Percentiles rank a stretch among this genome's conserved stretches.
phyloP scores from a whole-genome alignment of 2,888 invertebrate species.

The Dioctria rufipes region DNA sequence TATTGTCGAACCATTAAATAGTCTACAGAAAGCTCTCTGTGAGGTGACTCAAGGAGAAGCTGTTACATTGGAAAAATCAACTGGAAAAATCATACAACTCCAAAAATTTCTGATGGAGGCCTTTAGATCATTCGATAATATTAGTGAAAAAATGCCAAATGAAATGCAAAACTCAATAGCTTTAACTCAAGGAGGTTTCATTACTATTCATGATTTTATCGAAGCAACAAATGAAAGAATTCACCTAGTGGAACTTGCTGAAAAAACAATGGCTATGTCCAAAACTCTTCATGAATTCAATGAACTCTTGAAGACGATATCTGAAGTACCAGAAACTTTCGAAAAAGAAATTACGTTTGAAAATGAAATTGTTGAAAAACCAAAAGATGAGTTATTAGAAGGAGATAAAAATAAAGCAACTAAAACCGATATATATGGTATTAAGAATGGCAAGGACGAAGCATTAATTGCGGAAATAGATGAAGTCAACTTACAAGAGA shows the following conservation, averaged over 20 bases:
- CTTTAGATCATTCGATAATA: constrained; percentile 66
- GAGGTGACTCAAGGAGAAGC: not conserved
- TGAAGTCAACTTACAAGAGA: constrained; percentile 9
- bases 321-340: not conserved
- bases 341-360: not conserved
- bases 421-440: constrained; percentile 1
- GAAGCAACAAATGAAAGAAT: not conserved
- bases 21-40: not conserved
- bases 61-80: constrained; percentile 64
- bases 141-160: constrained; percentile 62
- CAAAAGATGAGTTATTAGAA: not conserved
- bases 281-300: constrained; percentile 1
- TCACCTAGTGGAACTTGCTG: not conserved
- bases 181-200: not conserved
- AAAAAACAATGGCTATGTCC: not conserved
- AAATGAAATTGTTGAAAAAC: not conserved
- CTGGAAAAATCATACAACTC: constrained; percentile 64
- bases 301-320: not conserved
- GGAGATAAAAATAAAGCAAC: not conserved
- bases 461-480: constrained; percentile 46
- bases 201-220: constrained; percentile 33
- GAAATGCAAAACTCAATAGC: constrained; percentile 62
- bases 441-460: not conserved
- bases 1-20: constrained; percentile 13
- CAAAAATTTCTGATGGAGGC: constrained; percentile 67